phyloP scores from a whole-genome alignment of 2,888 invertebrate genomes.

The Lymantria monacha region DNA sequence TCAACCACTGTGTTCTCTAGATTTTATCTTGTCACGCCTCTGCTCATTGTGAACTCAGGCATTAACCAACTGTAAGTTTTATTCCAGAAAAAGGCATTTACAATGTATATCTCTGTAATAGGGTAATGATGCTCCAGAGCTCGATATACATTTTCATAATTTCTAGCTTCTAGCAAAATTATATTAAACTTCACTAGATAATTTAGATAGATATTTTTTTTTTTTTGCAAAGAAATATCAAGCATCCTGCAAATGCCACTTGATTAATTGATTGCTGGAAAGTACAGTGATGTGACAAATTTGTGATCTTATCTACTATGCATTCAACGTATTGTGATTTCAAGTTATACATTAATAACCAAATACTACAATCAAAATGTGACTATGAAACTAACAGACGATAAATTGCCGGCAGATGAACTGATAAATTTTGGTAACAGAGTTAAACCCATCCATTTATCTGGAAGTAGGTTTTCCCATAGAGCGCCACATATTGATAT shows the following conservation, averaged over 20 bases:
- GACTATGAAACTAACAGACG: not conserved
- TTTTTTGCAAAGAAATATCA: not conserved
- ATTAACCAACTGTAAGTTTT: slow-evolving; percentile 55
- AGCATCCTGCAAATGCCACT: slow-evolving; percentile 1
- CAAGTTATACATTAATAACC: slow-evolving; percentile 5
- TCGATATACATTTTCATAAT: slow-evolving; percentile 33
- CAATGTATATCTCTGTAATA: slow-evolving; percentile 48
- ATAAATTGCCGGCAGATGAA: slow-evolving; percentile 1
- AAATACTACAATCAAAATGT: slow-evolving; percentile 15
- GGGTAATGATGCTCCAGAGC: slow-evolving; percentile 47
- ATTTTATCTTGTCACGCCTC: slow-evolving; percentile 78
- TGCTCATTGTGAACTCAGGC: slow-evolving; percentile 62
- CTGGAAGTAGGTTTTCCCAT: too few species aligned
- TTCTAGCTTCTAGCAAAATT: slow-evolving; percentile 7
- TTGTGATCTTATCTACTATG: slow-evolving; percentile 21
- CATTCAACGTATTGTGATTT: slow-evolving; percentile 2
- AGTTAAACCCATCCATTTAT: too few species aligned
- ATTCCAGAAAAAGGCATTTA: slow-evolving; percentile 55
- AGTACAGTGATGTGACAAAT: slow-evolving; percentile 19
- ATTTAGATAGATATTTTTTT: slow-evolving; percentile 14
- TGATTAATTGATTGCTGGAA: slow-evolving; percentile 15
- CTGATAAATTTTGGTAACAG: too few species aligned
- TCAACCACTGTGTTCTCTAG: slow-evolving; percentile 63
- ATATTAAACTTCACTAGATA: slow-evolving; percentile 8
- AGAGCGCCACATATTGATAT: too few species aligned